Evolutionary conservation across 2,113 vertebrate genomes (phyloP).

Genomic region (Mesocricetus auratus): DNA sequence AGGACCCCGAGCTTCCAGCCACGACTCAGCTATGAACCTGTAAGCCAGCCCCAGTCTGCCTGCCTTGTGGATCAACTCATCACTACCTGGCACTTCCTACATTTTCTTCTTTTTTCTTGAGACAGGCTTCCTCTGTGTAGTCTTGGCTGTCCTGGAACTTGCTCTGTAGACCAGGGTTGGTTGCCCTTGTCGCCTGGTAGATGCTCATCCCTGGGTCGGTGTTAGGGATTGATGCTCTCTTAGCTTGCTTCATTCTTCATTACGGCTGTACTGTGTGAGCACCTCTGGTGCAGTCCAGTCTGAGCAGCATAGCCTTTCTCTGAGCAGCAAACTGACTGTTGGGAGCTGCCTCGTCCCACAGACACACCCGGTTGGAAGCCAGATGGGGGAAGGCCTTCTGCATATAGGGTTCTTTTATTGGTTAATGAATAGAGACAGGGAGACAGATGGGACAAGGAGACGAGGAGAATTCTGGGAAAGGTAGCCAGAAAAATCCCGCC

Average conservation of each 20-base stretch:
- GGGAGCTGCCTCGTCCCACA: too few relatives aligned
- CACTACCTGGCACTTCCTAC: neutral
- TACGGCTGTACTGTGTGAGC: accelerated
- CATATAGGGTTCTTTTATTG: too few relatives aligned
- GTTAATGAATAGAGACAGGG: too few relatives aligned
- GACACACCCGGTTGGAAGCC: too few relatives aligned
- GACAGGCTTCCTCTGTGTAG: too few relatives aligned
- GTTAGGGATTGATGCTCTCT: neutral
- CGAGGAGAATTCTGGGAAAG: too few relatives aligned
- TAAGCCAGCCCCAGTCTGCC: neutral
- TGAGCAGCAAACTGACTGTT: neutral
- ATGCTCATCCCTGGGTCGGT: neutral
- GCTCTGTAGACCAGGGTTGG: neutral
- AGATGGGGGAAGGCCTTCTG: too few relatives aligned
- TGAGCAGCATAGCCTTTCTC: neutral
- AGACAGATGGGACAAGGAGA: too few relatives aligned
- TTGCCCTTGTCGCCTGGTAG: neutral
- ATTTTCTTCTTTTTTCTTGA: neutral
- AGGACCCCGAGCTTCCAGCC: neutral
- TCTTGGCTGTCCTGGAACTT: too few relatives aligned
- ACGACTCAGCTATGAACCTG: neutral
- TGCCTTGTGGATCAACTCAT: neutral
- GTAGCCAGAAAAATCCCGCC: too few relatives aligned
- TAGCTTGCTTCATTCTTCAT: accelerated
- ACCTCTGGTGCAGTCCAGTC: neutral